Base-by-base conservation (phyloP, 2,113 vertebrate species). In the Gambusia affinis region DNA sequence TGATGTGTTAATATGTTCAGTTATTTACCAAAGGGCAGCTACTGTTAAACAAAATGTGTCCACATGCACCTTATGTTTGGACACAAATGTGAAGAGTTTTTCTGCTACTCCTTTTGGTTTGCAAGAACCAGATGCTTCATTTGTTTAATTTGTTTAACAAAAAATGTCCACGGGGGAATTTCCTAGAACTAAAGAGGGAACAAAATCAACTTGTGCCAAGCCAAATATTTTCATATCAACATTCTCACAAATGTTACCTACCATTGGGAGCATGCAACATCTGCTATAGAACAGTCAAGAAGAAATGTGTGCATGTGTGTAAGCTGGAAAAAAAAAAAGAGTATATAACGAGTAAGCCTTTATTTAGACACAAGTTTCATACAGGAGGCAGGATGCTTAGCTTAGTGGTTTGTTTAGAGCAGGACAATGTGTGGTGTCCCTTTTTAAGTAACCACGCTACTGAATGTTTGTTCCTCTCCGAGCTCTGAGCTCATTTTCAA, bases 111-210 rank as follows among this genome's bases (percentile, higher is more conserved):
- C 65, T 65, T 35, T 28, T 61, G 0, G 12, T 68, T 22, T 27
- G 10, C 57, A 22, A 33, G 62, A 4, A 60, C 35, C 67, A 62
- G 17, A 39, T 67, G 15, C 62, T n/a, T 29, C 0, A 66, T 76
- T 83, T 76, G 65, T 42, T 37, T 76, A 6, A 60, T 83, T 78
- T 81, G 72, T 76, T 73, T 78, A 47, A 57, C 35, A 47, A 61
- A 81, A 5, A 82, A 76, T 79, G 8, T 66, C 29, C 31, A 69
- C n/a, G 37, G 27, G 27, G 27, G 14, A 72, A 37, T 8, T 54
- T 71, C 31, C 37, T 47, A 71, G 60, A 65, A 44, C 8, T 28
- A 31, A 15, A 19, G 15, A 68, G 17, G 17, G 8, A 24, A 67
- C 17, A 51, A 67, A n/a, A 8, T 33, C 39, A 65, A 37, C 64